These are phyloP conservation scores for Leucoraja ocellata DNA, from an alignment of 2,797 vertebrate species.

Conservation along the genomic window DNA sequence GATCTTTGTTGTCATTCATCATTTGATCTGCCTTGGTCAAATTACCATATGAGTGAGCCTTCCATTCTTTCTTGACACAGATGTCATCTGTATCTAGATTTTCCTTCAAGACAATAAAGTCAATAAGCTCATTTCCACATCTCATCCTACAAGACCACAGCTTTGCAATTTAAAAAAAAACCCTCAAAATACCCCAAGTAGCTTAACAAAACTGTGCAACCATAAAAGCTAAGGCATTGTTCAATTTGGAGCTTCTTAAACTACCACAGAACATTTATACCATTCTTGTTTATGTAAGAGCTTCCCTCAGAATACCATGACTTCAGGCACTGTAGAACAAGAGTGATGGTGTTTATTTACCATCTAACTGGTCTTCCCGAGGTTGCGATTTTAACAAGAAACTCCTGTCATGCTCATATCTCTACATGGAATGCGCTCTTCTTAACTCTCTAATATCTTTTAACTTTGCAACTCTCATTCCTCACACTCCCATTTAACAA, in stretches of 20 bases:
- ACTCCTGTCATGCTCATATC: neutral
- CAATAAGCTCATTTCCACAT: neutral
- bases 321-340: neutral
- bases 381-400: neutral
- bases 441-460: neutral
- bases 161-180: neutral
- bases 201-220: too few relatives aligned
- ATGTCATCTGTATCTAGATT: constrained; percentile 35
- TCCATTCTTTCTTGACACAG: constrained; percentile 36
- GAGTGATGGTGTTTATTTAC: neutral
- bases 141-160: neutral
- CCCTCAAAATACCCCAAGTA: neutral
- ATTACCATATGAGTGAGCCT: neutral
- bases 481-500: neutral
- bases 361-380: neutral
- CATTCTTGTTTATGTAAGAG: neutral
- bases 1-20: constrained; percentile 45
- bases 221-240: neutral
- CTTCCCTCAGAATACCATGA: neutral
- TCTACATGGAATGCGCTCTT: neutral
- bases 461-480: neutral
- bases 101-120: constrained; percentile 32
- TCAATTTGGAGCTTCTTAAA: neutral
- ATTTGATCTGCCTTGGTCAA: constrained; percentile 42
- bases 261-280: neutral